Conservation (phyloP, 2,797 vertebrate genomes). For the Bradypodion ventrale region DNA sequence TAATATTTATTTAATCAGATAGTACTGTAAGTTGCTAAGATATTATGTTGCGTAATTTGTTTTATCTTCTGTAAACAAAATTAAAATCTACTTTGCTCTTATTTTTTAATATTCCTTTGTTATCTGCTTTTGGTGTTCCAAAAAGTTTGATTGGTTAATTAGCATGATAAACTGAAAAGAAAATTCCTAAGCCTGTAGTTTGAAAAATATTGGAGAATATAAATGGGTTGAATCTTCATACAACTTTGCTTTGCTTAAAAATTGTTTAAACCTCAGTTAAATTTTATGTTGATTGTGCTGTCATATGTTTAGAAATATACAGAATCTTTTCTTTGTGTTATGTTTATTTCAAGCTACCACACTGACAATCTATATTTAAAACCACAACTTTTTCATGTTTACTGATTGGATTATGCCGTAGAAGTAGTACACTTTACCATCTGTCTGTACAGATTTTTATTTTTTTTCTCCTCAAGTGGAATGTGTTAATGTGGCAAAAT, state of each 20-base stretch:
- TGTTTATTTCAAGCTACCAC: slow-evolving; percentile 1
- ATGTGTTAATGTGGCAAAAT: neutral
- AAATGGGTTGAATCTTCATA: neutral
- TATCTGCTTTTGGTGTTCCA: too few relatives aligned
- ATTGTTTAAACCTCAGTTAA: neutral
- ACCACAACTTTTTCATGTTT: slow-evolving; percentile 19
- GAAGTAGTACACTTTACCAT: slow-evolving; percentile 25
- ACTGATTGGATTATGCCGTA: neutral
- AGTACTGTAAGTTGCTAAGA: too few relatives aligned
- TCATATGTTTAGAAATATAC: neutral
- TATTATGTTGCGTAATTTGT: too few relatives aligned
- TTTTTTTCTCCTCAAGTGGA: neutral
- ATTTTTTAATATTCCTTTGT: too few relatives aligned
- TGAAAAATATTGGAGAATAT: neutral
- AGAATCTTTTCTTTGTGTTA: neutral
- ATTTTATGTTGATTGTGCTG: neutral
- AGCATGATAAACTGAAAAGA: too few relatives aligned
- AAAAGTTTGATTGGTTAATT: too few relatives aligned
- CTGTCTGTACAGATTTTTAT: slow-evolving; percentile 7
- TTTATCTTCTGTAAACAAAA: too few relatives aligned
- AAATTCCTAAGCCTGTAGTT: neutral
- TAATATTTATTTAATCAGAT: too few relatives aligned
- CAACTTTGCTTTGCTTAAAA: neutral
- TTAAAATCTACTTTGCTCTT: too few relatives aligned
- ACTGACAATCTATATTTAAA: slow-evolving; percentile 25